Evolutionary conservation across 1,140 invertebrate species (phyloP), one percentile per base, ranked within the genome.

Genomic region (Camponotus pennsylvanicus): DNA sequence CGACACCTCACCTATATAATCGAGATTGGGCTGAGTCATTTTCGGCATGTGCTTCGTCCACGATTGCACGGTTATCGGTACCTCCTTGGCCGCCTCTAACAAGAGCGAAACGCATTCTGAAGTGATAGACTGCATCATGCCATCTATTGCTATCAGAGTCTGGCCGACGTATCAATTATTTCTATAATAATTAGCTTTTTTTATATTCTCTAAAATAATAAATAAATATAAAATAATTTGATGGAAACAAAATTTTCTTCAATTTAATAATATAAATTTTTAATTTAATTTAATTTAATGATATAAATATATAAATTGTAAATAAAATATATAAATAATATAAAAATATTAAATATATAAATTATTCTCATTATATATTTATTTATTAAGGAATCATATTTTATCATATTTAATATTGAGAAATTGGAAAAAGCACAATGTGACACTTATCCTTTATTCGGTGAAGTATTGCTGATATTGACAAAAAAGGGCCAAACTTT

Each of bases 1-100:
- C n/a, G 61, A 21, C 75, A 37, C 92, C 95, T 96, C 96, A 98
- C 98, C 97, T 90, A 97, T 97, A 91, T 97, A 99, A 94, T 99
- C 98, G 66, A 99, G 96, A 95, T 98, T 98, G 0, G 98, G 98
- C 95, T 99, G 98, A 11, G 97, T 97, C 96, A 99, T 98, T 96
- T 99, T 99, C 0, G 98, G 97, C 34, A 98, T 95, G 91, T 98
- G 97, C 45, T 97, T 98, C 42, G 98, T 98, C 98, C 98, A 99
- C 7, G 97, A 97, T 92, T 97, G 96, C 91, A 97, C 97, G 76
- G 96, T 94, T 87, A 98, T 96, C 91, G 96, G 96, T 45, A 96
- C 95, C 83, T 97, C 97, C 86, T 97, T 96, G 66, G 96, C 95
- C 88, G 96, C 95, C 94, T 98, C 97, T 98, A 75, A 95, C 78